A percentile compares a stretch with the other conserved stretches of the same genome.
phyloP scores from a whole-genome alignment of 1,140 invertebrate genomes.

The Ridgeia piscesae region DNA sequence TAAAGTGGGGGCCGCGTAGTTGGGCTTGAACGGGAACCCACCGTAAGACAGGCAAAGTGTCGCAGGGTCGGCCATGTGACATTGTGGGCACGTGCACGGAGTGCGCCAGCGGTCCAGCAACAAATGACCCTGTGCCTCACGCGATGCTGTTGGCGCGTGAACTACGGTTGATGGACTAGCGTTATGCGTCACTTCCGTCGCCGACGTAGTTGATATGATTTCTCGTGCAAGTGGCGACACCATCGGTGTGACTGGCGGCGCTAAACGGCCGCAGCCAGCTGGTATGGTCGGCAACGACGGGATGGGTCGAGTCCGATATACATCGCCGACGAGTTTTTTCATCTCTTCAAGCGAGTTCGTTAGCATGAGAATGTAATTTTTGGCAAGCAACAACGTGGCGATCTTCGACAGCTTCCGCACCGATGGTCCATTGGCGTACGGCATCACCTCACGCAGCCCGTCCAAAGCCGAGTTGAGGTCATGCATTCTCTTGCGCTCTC shows the following conservation, averaged over 20 bases:
- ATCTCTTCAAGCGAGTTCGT: constrained; percentile 28
- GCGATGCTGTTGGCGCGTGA: not conserved
- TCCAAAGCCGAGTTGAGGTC: constrained; percentile 57
- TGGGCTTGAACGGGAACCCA: not conserved
- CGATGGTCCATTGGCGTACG: constrained; percentile 87
- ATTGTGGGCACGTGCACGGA: not conserved
- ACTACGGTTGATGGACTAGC: not conserved
- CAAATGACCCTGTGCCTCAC: not conserved
- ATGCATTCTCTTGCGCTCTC: constrained; percentile 56
- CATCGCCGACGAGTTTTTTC: constrained; percentile 25
- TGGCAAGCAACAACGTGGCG: constrained; percentile 94
- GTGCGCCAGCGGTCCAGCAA: not conserved
- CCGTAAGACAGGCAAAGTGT: not conserved
- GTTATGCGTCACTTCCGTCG: not conserved
- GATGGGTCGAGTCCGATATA: not conserved
- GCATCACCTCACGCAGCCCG: constrained; percentile 57
- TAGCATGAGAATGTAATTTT: constrained; percentile 84
- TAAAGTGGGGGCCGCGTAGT: not conserved
- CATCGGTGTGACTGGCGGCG: constrained; percentile 5
- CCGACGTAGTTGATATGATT: not conserved
- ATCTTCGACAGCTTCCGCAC: constrained; percentile 98
- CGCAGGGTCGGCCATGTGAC: not conserved
- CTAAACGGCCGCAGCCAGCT: not conserved
- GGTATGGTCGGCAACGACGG: not conserved
- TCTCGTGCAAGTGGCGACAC: not conserved